Evolutionary conservation across 2,797 vertebrate species (phyloP), one percentile per base, ranked within the genome.

Genomic region (Acrossocheilus fasciatus): DNA sequence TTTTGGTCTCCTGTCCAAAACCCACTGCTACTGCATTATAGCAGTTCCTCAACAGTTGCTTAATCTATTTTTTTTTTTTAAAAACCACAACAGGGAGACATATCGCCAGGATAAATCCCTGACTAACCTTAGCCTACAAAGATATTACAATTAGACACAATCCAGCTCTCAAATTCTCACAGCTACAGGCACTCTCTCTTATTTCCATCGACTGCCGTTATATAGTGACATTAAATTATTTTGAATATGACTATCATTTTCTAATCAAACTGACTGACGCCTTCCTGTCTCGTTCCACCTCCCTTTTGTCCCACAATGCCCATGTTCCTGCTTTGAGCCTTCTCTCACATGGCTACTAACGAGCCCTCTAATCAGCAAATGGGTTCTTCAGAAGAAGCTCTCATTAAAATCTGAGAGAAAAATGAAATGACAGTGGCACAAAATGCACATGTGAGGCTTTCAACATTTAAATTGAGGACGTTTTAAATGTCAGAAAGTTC

Each of bases 401-500:
- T 88, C 47, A 88, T 91, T 92, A 77, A 92, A 94, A 92, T 91
- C 14, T 1, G 54, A 91, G 41, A 41, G 52, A 89, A 74, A 84
- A 88, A 52, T 76, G 0, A 73, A 77, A 81, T 18, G 79, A 79
- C 59, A 85, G 45, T 14, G 23, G 26, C 45, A 57, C 34, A 82
- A 84, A 81, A 77, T 64, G 34, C 41, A 43, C 7, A 59, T 70
- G 34, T 17, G 62, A 47, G 30, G 23, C 87, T 50, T 88, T 82
- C 78, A 62, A 43, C 54, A n/a, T 43, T 88, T 86, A 36, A 81
- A 82, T 64, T 41, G 78, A 88, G 80, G 75, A 83, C 39, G 74
- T 54, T 91, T 84, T 83, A 92, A 93, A 94, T 91, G 91, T 92
- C 94, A 92, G 3, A 0, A 83, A 23, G 84, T 86, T 81, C 80